phyloP scores from a whole-genome alignment of 2,888 invertebrate species.

The Pammene fasciana region DNA sequence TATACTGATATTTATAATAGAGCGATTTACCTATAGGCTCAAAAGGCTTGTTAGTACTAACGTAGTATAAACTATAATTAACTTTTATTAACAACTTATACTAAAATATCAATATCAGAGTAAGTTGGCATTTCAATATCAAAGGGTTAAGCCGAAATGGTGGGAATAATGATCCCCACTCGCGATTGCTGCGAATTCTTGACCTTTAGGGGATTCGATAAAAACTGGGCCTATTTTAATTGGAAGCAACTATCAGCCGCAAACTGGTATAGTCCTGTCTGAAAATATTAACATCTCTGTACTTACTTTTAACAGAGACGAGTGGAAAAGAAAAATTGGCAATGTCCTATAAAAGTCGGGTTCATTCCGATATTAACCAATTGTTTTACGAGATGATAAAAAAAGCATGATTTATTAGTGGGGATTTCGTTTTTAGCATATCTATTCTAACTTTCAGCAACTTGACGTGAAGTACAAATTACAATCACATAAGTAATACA shows the following conservation, averaged over 20 bases:
- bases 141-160: constrained; percentile 8
- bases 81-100: neutral
- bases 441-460: too few species aligned
- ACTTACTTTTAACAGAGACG: neutral
- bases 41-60: too few species aligned
- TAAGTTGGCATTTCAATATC: neutral
- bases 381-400: too few species aligned
- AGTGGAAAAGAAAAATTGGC: neutral
- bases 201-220: constrained; percentile 21
- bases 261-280: constrained; percentile 13
- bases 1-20: too few species aligned
- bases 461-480: too few species aligned
- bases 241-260: constrained; percentile 12
- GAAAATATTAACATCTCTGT: constrained; percentile 16
- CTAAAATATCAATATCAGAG: neutral
- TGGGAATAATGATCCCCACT: constrained; percentile 5
- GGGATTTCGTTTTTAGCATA: too few species aligned
- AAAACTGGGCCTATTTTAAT: constrained; percentile 27
- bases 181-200: constrained; percentile 12
- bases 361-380: too few species aligned
- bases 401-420: too few species aligned
- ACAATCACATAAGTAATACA: too few species aligned
- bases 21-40: too few species aligned
- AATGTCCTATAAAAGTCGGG: too few species aligned
- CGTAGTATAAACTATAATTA: too few species aligned